Evolutionary conservation across 2,888 invertebrate genomes (phyloP).

Genomic region (Mimumesa dahlbomi): DNA sequence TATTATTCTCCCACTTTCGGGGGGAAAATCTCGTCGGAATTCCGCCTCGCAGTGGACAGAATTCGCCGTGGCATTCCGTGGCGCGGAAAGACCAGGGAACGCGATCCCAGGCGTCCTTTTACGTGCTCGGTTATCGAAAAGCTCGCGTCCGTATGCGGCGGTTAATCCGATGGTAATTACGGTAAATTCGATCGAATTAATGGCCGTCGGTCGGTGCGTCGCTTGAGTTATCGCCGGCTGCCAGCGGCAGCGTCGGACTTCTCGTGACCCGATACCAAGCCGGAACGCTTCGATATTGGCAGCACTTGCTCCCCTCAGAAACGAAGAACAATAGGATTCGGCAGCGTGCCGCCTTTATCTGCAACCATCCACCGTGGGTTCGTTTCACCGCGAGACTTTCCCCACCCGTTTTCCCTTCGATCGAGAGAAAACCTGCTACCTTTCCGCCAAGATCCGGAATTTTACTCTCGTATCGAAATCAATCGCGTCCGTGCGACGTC

Average conservation of each 20-base stretch:
- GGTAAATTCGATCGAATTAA: constrained; percentile 54
- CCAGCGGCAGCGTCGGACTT: constrained; percentile 51
- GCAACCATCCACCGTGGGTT: constrained; percentile 31
- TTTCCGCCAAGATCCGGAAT: no score
- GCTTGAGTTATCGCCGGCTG: constrained; percentile 72
- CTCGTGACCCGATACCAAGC: constrained; percentile 55
- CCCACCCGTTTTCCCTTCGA: constrained; percentile 18
- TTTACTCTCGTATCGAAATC: no score
- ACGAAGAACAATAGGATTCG: constrained; percentile 60
- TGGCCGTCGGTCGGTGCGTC: constrained; percentile 35
- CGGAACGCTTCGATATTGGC: constrained; percentile 66
- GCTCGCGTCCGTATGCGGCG: no score
- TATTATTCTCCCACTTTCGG: no score
- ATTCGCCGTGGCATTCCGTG: no score
- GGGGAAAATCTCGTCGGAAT: no score
- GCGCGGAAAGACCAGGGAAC: no score
- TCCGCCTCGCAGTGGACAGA: no score
- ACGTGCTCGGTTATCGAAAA: no score
- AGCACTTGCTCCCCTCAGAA: constrained; percentile 53
- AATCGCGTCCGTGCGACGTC: no score
- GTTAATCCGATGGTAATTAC: constrained; percentile 57
- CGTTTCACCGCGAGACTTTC: constrained; percentile 43
- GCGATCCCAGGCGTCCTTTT: no score
- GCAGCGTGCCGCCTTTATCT: constrained; percentile 54
- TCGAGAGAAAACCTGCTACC: background rate